Percentiles rank a stretch among this genome's conserved stretches.
phyloP scores from a whole-genome alignment of 2,113 vertebrate genomes.

The Campylomormyrus numenius region DNA sequence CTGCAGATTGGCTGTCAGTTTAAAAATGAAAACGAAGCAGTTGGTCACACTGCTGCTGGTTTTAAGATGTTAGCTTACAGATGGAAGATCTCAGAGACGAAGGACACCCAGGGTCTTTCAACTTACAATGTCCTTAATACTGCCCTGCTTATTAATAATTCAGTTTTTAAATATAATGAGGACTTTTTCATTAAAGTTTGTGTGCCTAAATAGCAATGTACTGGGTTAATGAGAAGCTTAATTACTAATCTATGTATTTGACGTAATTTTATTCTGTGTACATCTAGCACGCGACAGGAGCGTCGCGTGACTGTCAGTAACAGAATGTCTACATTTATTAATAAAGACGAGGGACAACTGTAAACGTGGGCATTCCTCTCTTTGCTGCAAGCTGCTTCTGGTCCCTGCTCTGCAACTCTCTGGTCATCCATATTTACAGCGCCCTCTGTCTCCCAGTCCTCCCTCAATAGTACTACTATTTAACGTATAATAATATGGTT shows the following conservation, averaged over 20 bases:
- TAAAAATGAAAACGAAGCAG: conserved; percentile 25
- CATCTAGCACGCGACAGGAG: too few species aligned
- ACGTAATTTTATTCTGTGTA: background rate
- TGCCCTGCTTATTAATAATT: background rate
- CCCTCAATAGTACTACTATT: too few species aligned
- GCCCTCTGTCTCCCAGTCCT: too few species aligned
- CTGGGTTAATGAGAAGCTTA: background rate
- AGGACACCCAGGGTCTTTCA: background rate
- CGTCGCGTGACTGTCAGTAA: too few species aligned
- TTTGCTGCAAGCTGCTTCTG: too few species aligned
- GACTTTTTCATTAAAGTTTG: background rate
- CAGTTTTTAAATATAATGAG: background rate
- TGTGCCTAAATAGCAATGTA: background rate
- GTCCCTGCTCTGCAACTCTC: too few species aligned
- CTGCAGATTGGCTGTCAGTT: conserved; percentile 19
- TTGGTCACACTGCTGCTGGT: background rate
- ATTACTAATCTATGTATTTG: background rate
- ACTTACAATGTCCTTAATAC: background rate
- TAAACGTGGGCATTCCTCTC: too few species aligned
- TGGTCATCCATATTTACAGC: too few species aligned
- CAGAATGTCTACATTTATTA: too few species aligned
- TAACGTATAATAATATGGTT: too few species aligned
- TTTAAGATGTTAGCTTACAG: background rate
- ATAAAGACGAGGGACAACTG: too few species aligned
- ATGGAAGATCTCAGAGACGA: background rate